Conservation (phyloP, 2,797 vertebrate species). For the Pipistrellus nathusii region DNA sequence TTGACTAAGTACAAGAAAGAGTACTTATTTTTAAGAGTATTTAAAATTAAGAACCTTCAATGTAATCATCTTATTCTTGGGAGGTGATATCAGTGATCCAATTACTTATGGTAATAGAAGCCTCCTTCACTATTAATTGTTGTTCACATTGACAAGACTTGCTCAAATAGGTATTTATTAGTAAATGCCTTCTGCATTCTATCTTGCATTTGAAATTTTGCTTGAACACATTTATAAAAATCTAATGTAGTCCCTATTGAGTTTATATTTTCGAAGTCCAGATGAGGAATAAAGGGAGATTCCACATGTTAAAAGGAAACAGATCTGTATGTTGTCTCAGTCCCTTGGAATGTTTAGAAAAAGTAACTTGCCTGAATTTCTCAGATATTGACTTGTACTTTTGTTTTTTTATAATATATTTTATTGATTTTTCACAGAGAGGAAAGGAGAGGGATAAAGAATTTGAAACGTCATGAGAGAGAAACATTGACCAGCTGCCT, state of each 20-base stretch:
- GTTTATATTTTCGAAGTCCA: background rate
- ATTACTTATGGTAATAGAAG: background rate
- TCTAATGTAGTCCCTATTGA: background rate
- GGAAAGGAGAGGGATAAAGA: too few relatives aligned
- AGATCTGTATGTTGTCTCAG: background rate
- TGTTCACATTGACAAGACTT: background rate
- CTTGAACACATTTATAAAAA: slow-evolving; percentile 15
- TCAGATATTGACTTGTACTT: background rate
- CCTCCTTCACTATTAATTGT: background rate
- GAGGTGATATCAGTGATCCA: background rate
- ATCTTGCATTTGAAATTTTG: background rate
- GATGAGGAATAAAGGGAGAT: background rate
- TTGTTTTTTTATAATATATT: too few relatives aligned
- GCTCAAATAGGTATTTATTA: background rate
- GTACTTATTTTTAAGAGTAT: background rate
- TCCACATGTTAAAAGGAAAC: background rate
- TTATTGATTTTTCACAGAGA: too few relatives aligned
- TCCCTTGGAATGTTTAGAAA: background rate
- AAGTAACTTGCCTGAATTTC: background rate
- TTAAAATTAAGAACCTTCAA: background rate
- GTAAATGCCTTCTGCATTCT: background rate
- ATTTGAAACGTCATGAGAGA: too few relatives aligned
- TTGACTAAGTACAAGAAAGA: background rate
- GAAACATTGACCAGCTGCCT: too few relatives aligned
- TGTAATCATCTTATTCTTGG: background rate